phyloP scores from a whole-genome alignment of 2,797 vertebrate genomes.

The Gastrophryne carolinensis region DNA sequence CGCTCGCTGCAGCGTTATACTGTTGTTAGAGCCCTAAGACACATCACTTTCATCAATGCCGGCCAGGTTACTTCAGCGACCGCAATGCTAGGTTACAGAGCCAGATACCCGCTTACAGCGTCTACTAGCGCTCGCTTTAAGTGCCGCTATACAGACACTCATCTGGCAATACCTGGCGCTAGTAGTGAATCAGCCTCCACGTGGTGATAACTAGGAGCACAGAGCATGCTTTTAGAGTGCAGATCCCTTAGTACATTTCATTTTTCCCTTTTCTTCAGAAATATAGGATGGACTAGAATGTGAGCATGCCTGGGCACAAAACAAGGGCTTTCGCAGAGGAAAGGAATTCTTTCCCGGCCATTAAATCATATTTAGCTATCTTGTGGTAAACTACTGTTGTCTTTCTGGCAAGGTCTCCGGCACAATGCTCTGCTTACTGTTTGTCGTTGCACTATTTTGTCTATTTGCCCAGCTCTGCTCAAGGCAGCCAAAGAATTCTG shows the following conservation, averaged over 20 bases:
- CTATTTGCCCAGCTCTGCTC: slow-evolving; percentile 47
- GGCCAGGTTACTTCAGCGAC: no score
- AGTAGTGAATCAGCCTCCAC: no score
- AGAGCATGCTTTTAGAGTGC: neutral
- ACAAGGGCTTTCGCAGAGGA: neutral
- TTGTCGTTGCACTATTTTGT: slow-evolving; percentile 58
- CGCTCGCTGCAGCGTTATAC: no score
- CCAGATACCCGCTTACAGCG: no score
- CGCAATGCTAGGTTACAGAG: no score
- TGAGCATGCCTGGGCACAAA: neutral
- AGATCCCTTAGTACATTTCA: neutral
- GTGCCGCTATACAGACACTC: no score
- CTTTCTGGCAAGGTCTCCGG: slow-evolving; percentile 6
- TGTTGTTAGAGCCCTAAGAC: no score
- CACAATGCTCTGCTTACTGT: slow-evolving; percentile 46
- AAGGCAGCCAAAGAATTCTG: slow-evolving; percentile 56
- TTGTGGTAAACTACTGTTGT: slow-evolving; percentile 44
- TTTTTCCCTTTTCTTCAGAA: neutral
- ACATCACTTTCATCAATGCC: no score
- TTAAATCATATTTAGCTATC: slow-evolving; percentile 44
- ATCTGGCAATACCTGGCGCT: no score
- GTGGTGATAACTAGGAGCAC: no score
- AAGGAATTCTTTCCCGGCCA: slow-evolving; percentile 7
- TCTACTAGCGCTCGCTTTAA: no score
- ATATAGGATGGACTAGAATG: neutral